Evolutionary conservation across 2,888 invertebrate species (phyloP), one percentile per base, ranked within the genome.

Genomic region (Meghimatium bilineatum): DNA sequence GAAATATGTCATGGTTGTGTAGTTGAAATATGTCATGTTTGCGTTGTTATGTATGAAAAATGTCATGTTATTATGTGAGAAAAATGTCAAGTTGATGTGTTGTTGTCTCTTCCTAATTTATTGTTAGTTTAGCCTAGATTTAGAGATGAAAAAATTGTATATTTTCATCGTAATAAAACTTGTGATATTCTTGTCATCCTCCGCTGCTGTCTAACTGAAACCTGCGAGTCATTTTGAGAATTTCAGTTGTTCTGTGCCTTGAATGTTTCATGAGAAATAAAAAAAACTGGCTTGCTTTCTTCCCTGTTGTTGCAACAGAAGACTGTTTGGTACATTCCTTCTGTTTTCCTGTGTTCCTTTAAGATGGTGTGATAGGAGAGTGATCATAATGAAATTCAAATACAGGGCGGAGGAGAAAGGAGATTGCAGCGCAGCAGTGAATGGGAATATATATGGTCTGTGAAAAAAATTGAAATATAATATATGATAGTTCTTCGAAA

Each of bases 131-230:
- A 72, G 49, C 56, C n/a, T 44, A 72, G 29, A 8, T 49, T 29
- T n/a, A 72, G 72, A 72, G 14, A 44, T 49, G 44, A 72, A 44
- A 44, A 72, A 38, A 44, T 72, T 72, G 44, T 72, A 38, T 38
- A 71, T 71, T 71, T 36, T 38, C 17, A 17, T 56, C 17, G 20
- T 56, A n/a, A 29, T 14, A 17, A 34, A 67, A 10, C n/a, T 14
- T 72, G 72, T 72, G 44, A 44, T 49, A 72, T 44, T 49, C 44
- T n/a, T 38, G 10, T 72, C 44, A 12, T 66, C 32, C 17, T 66
- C 38, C 10, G 29, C n/a, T 72, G 72, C n/a, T 38, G 72, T 72
- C 49, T 34, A 34, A 29, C n/a, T 49, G 72, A 72, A 72, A 44
- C 44, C 20, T 44, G 72, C n/a, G 44, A 72, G 72, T 44, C 29